These are phyloP conservation scores for Papilio demoleus DNA, from an alignment of 2,888 invertebrate genomes.

Conservation along the genomic window DNA sequence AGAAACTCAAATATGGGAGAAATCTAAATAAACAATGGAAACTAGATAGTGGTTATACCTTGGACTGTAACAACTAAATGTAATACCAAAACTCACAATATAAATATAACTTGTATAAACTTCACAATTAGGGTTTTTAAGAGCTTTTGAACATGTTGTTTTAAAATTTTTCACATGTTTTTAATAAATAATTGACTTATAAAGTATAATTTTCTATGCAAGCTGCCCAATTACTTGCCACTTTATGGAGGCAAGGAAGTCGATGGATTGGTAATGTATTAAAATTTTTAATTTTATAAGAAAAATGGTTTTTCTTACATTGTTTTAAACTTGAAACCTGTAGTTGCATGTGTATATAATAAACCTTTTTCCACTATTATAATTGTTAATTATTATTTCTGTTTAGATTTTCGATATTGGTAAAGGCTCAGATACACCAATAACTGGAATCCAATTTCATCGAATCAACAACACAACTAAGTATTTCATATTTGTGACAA, in stretches of 20 bases:
- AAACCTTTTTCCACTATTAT: no score
- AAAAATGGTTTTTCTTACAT: slow-evolving; percentile 16
- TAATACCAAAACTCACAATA: no score
- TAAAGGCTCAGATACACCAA: slow-evolving; percentile 88
- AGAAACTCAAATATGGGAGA: no score
- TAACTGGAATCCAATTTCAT: slow-evolving; percentile 95
- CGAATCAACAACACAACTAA: slow-evolving; percentile 87
- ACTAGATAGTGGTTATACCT: no score
- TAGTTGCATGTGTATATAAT: no score
- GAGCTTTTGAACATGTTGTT: slow-evolving; percentile 24
- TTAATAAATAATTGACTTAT: slow-evolving; percentile 38
- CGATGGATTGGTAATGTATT: slow-evolving; percentile 87
- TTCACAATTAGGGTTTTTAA: no score
- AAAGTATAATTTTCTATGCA: slow-evolving; percentile 57
- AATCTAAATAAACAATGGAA: no score
- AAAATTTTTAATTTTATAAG: slow-evolving; percentile 36
- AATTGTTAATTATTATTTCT: no score
- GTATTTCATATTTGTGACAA: slow-evolving; percentile 93
- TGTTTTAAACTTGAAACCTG: no score
- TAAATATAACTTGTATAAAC: no score
- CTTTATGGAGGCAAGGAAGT: slow-evolving; percentile 89
- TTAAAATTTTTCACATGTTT: slow-evolving; percentile 12
- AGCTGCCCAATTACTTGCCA: slow-evolving; percentile 90
- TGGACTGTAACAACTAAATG: no score
- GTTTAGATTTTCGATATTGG: slow-evolving; percentile 94